Base-by-base conservation (phyloP, 2,888 invertebrate genomes). In the Napeogenes inachia region DNA sequence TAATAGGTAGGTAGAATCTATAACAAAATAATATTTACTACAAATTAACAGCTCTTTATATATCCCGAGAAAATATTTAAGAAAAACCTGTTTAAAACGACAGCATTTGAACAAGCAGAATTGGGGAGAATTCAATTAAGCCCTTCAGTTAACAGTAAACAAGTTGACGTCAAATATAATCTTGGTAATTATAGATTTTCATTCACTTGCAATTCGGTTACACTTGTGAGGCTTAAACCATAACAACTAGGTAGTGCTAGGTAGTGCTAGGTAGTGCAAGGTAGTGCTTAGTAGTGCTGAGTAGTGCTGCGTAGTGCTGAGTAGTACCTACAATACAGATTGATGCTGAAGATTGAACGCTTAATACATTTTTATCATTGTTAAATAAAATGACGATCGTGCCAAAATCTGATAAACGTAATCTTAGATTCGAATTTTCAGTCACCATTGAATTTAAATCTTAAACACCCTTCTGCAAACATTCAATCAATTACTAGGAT, bases 401-500 rank as follows among this genome's bases (percentile, higher is more conserved):
- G 21, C 21, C 21, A 21, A 33, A 13, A n/a, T 33, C 46, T n/a
- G n/a, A 6, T 13, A 32, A 57, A 33, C 30, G 45, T 45, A 45
- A 45, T 45, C 33, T 35, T 46, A 32, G 32, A 57, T 46, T 30
- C 38, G 8, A 38, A 6, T 38, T 38, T 38, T 38, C 8, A 38
- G 8, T 21, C 21, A 47, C 47, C n/a, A 47, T 30, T 30, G 3
- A 50, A 50, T 50, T 50, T 50, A 30, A 57, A 54, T 33, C n/a
- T 47, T 63, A 73, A 70, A 66, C 74, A 75, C 73, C 73, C 74
- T 73, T 73, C 65, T 65, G 69, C 74, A 79, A 81, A 80, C 77
- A 82, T 75, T 77, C 76, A 83, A 83, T 83, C 82, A 80, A 81
- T 83, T 82, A 79, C 69, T 65, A 71, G 65, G 69, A 60, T 67